Evolutionary conservation across 2,113 vertebrate species (phyloP).

Genomic region (Pogona vitticeps): DNA sequence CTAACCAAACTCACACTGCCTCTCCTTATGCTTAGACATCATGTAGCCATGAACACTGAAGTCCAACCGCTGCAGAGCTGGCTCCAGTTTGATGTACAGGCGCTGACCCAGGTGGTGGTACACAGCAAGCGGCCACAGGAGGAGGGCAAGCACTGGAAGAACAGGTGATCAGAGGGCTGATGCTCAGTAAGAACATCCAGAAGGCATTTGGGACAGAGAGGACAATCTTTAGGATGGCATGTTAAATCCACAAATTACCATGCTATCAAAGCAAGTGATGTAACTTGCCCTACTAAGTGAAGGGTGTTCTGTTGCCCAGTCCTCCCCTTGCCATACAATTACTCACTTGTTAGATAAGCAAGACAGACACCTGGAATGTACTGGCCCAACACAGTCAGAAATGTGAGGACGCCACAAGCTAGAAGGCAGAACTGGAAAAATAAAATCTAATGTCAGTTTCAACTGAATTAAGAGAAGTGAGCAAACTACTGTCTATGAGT

Average conservation of each 20-base stretch:
- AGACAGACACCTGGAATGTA: conserved; percentile 91
- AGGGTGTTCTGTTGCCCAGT: not conserved
- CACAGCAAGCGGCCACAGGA: conserved; percentile 87
- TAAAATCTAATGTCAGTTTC: conserved; percentile 51
- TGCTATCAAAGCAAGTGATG: not conserved
- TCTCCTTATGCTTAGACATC: conserved; percentile 88
- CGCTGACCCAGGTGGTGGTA: conserved; percentile 86
- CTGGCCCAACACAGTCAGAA: conserved; percentile 86
- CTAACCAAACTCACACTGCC: conserved; percentile 83
- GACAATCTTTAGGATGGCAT: not conserved
- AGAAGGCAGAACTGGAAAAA: conserved; percentile 90
- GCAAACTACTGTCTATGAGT: not conserved
- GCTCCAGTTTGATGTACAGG: conserved; percentile 83
- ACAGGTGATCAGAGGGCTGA: not conserved
- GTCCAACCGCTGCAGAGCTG: conserved; percentile 90
- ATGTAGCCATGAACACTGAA: conserved; percentile 90
- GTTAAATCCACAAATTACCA: not conserved
- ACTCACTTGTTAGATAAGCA: conserved; percentile 92
- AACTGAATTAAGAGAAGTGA: not conserved
- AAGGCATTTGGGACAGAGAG: not conserved
- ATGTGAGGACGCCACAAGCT: conserved; percentile 85
- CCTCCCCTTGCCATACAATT: not conserved
- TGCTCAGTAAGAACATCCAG: not conserved
- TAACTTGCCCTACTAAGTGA: no score
- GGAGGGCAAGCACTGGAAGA: conserved; percentile 80